Evolutionary conservation across 2,888 invertebrate species (phyloP).

Genomic region (Biston stratarius): DNA sequence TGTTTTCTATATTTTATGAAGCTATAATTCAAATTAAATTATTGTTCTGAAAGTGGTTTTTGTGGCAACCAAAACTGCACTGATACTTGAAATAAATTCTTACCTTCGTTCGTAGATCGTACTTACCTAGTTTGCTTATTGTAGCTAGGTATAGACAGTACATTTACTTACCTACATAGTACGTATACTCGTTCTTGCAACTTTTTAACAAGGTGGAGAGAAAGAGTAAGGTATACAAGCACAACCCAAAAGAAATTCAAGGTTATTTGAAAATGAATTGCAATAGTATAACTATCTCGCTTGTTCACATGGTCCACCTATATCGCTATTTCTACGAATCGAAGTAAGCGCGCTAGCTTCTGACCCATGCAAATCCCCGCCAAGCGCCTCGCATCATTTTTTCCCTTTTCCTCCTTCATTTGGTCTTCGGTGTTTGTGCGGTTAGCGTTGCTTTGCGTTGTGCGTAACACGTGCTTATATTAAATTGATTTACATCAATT

Average conservation of each 20-base stretch:
- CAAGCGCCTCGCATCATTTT: constrained; percentile 69
- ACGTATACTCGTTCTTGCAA: constrained; percentile 3
- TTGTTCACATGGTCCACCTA: constrained; percentile 43
- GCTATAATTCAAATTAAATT: no score
- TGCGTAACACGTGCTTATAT: constrained; percentile 78
- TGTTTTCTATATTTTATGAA: no score
- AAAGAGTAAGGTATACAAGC: constrained; percentile 67
- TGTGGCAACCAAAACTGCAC: no score
- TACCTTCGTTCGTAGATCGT: no score
- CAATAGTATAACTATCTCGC: constrained; percentile 57
- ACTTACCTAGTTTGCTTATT: no score
- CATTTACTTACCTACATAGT: neutral
- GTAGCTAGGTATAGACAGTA: neutral
- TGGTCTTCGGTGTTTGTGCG: constrained; percentile 81
- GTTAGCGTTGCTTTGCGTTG: constrained; percentile 78
- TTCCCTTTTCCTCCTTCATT: constrained; percentile 82
- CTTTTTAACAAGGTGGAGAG: constrained; percentile 63
- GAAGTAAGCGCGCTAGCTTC: constrained; percentile 71
- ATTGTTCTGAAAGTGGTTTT: no score
- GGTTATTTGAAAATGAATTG: constrained; percentile 65
- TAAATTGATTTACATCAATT: constrained; percentile 59
- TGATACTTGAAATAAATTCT: no score
- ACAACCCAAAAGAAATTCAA: constrained; percentile 65
- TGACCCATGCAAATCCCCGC: constrained; percentile 64
- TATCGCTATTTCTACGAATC: constrained; percentile 56